phyloP scores from a whole-genome alignment of 2,797 vertebrate genomes.

The Rhinichthys osculus region DNA sequence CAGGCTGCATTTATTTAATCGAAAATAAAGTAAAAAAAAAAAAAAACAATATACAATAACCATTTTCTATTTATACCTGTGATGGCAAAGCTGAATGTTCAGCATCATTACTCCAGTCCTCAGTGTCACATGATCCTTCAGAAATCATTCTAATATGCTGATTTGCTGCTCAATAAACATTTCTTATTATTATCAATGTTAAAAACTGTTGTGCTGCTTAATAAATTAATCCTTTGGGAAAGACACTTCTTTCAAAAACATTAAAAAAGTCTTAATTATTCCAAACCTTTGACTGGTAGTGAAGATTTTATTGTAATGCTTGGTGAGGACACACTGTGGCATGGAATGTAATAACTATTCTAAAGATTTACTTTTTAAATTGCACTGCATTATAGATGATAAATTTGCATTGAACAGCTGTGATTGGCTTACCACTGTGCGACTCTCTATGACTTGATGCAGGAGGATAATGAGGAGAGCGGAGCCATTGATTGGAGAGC shows the following conservation, averaged over 20 bases:
- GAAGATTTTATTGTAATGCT: neutral
- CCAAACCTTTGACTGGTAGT: neutral
- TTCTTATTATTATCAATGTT: neutral
- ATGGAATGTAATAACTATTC: neutral
- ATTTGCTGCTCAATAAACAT: neutral
- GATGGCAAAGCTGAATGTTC: neutral
- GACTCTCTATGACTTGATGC: constrained; percentile 93
- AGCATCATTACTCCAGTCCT: neutral
- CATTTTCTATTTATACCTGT: neutral
- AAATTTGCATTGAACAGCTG: neutral
- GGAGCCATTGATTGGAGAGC: constrained; percentile 88
- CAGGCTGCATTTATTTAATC: neutral
- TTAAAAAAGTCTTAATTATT: neutral
- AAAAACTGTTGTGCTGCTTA: neutral
- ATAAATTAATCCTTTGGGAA: neutral
- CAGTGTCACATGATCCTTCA: neutral
- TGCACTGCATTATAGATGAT: neutral
- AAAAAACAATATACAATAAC: neutral
- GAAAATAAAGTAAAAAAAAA: neutral
- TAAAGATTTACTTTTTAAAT: neutral
- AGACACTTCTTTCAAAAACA: neutral
- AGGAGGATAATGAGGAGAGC: constrained; percentile 89
- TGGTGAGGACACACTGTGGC: neutral
- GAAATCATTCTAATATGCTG: neutral
- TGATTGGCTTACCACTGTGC: constrained; percentile 86